phyloP scores from a whole-genome alignment of 2,113 vertebrate genomes.

The Gallinago paraguaiae region DNA sequence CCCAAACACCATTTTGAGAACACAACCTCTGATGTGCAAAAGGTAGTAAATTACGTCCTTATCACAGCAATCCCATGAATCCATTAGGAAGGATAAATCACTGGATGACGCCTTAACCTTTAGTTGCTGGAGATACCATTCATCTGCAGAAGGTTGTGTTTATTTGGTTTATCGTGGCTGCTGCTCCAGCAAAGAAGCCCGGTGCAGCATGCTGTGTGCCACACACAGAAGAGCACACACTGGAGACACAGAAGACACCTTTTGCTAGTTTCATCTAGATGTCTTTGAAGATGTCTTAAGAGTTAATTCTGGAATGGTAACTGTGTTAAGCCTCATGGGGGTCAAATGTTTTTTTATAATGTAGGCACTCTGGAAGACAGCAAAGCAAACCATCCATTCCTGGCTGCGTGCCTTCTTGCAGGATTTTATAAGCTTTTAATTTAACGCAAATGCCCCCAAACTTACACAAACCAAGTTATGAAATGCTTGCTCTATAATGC shows the following conservation, averaged over 20 bases:
- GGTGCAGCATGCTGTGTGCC: neutral
- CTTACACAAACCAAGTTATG: neutral
- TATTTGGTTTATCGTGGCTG: neutral
- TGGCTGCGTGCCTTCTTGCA: neutral
- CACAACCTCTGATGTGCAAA: neutral
- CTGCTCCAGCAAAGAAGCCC: neutral
- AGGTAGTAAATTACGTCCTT: constrained; percentile 9
- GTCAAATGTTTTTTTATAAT: neutral
- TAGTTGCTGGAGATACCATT: neutral
- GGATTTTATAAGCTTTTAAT: neutral
- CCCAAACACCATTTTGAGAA: neutral
- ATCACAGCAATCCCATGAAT: neutral
- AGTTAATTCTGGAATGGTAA: neutral
- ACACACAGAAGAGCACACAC: neutral
- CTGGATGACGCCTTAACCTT: neutral
- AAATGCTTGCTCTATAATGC: neutral
- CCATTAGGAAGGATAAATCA: constrained; percentile 14
- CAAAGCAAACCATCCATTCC: neutral
- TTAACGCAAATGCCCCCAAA: neutral
- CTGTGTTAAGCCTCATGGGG: neutral
- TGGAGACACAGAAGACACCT: neutral
- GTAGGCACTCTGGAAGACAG: neutral
- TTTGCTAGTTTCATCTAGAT: neutral
- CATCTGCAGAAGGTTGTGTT: neutral
- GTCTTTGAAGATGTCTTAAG: neutral